Conservation (phyloP, 2,888 invertebrate genomes). For the Campoplex nolae region DNA sequence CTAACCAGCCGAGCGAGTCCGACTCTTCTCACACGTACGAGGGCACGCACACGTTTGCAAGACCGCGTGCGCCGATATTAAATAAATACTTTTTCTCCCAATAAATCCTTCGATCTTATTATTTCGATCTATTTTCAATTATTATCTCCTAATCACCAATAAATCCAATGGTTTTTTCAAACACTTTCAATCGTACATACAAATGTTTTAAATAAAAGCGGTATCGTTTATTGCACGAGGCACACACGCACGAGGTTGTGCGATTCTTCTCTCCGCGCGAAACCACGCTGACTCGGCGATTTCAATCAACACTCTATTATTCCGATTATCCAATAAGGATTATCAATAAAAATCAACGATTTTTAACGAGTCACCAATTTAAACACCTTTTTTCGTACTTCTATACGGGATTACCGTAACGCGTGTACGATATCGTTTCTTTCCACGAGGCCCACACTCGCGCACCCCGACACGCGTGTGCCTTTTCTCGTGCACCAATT, state of each 20-base stretch:
- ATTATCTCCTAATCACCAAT: not conserved
- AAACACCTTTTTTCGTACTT: not conserved
- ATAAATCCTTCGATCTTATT: not conserved
- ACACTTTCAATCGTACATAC: not conserved
- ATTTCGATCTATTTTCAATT: not conserved
- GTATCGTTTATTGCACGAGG: conserved; percentile 14
- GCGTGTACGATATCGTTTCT: conserved; percentile 7
- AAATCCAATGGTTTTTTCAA: not conserved
- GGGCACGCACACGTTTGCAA: conserved; percentile 7
- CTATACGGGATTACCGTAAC: not conserved
- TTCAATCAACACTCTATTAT: conserved; percentile 14
- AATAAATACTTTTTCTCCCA: conserved; percentile 15
- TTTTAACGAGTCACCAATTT: not conserved
- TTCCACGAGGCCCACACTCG: conserved; percentile 31
- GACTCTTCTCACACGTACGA: conserved; percentile 17
- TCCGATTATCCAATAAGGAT: conserved; percentile 13
- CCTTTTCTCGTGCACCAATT: conserved; percentile 14
- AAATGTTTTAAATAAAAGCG: conserved; percentile 12
- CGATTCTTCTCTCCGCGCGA: conserved; percentile 55
- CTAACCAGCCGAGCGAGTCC: conserved; percentile 58
- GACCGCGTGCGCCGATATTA: conserved; percentile 47
- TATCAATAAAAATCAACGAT: conserved; percentile 21
- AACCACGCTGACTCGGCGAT: conserved; percentile 77
- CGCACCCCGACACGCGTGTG: conserved; percentile 35
- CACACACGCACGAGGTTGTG: conserved; percentile 68